Percentiles rank a stretch among this genome's conserved stretches.
These are phyloP conservation scores for Biston stratarius DNA, from an alignment of 2,888 invertebrate genomes.

Conservation along the genomic window DNA sequence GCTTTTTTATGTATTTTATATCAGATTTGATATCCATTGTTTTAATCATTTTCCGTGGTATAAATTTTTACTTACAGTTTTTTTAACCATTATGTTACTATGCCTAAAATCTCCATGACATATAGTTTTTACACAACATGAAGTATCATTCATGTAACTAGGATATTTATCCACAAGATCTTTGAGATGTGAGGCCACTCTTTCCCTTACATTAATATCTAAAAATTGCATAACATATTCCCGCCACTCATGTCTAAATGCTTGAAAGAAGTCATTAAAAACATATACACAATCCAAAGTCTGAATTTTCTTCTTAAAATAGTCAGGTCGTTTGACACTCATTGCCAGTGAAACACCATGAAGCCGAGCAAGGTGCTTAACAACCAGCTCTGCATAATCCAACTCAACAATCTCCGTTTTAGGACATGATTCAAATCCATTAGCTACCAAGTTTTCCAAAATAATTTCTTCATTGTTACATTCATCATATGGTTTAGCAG, in stretches of 20 bases:
- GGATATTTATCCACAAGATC: slow-evolving; percentile 3
- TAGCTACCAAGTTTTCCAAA: background rate
- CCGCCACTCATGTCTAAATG: background rate
- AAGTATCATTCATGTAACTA: slow-evolving; percentile 10
- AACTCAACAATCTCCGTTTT: background rate
- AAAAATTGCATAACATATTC: background rate
- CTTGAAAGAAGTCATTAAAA: slow-evolving; percentile 11
- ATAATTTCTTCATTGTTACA: slow-evolving; percentile 1
- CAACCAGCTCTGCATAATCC: slow-evolving; percentile 1
- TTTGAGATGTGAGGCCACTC: background rate
- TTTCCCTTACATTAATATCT: background rate
- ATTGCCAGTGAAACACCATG: slow-evolving; percentile 4
- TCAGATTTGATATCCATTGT: background rate
- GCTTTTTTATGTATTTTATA: no score
- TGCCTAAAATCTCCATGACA: slow-evolving; percentile 10
- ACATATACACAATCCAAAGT: slow-evolving; percentile 5
- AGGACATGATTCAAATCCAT: background rate
- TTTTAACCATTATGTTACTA: slow-evolving; percentile 8
- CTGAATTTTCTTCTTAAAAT: slow-evolving; percentile 1
- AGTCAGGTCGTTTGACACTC: slow-evolving; percentile 1
- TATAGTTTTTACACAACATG: slow-evolving; percentile 3
- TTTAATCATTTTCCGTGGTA: no score
- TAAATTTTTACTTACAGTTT: slow-evolving; percentile 5
- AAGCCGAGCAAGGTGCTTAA: slow-evolving; percentile 3
- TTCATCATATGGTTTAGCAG: background rate